Percentiles rank a stretch among this genome's conserved stretches.
Evolutionary conservation across 2,797 vertebrate genomes (phyloP).

Genomic region (Allochrocebus solatus): DNA sequence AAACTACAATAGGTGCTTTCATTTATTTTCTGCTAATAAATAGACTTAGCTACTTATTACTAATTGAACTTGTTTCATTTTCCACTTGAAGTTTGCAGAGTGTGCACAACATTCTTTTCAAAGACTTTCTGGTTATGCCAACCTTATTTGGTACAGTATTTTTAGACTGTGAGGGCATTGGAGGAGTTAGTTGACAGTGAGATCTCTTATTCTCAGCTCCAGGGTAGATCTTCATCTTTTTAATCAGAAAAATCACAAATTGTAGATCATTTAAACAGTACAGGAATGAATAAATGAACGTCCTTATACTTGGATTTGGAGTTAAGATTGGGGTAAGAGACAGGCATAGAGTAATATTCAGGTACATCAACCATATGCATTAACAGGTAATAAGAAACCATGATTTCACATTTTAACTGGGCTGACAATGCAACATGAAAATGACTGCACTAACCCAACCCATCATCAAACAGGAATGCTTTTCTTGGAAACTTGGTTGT

Average conservation of each 20-base stretch:
- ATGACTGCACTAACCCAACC: not conserved
- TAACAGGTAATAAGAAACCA: not conserved
- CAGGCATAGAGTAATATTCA: not conserved
- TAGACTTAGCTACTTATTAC: not conserved
- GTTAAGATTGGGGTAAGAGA: not conserved
- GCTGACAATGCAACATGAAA: not conserved
- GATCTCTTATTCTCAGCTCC: conserved; percentile 6
- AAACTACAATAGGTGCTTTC: not conserved
- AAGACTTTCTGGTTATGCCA: not conserved
- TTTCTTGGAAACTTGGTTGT: not conserved
- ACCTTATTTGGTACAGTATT: not conserved
- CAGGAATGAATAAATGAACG: not conserved
- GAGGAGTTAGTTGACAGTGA: not conserved
- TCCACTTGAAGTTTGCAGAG: not conserved
- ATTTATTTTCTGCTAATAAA: conserved; percentile 4
- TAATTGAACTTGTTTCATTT: not conserved
- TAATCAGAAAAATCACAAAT: not conserved
- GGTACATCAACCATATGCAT: not conserved
- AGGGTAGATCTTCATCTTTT: conserved; percentile 35
- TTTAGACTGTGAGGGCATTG: not conserved
- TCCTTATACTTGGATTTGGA: not conserved
- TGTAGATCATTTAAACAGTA: conserved; percentile 26
- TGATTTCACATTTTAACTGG: not conserved
- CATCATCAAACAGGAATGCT: not conserved
- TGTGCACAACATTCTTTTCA: not conserved